These are phyloP conservation scores for Antrozous pallidus DNA, from an alignment of 2,797 vertebrate species.

Conservation along the genomic window DNA sequence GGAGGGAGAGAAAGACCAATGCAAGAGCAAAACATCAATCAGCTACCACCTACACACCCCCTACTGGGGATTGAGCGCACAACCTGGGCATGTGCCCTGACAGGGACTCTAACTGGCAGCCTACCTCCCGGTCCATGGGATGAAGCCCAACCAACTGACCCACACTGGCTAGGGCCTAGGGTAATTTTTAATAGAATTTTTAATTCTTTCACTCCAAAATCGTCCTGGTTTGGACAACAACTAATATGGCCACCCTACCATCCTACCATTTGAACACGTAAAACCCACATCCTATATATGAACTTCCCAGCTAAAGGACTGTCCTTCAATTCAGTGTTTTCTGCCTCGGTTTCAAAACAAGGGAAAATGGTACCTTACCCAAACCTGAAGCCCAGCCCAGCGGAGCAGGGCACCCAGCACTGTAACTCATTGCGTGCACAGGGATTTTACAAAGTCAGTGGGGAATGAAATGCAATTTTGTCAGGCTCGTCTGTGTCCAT, in stretches of 20 bases:
- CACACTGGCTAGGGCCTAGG: background rate
- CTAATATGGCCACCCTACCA: background rate
- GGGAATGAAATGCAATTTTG: conserved; percentile 95
- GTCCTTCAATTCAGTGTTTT: background rate
- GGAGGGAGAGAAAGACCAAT: background rate
- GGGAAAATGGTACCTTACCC: conserved; percentile 64
- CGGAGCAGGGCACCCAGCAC: conserved; percentile 70
- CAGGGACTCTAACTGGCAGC: background rate
- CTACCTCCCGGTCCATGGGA: too few relatives aligned
- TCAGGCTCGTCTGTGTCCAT: conserved; percentile 93
- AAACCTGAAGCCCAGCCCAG: conserved; percentile 74
- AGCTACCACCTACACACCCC: background rate
- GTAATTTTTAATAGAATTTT: background rate
- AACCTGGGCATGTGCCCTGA: background rate
- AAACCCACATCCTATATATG: background rate
- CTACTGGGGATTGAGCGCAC: background rate
- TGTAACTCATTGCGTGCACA: conserved; percentile 77
- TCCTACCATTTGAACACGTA: background rate
- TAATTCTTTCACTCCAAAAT: background rate
- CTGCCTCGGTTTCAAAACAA: conserved; percentile 44
- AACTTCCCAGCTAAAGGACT: background rate
- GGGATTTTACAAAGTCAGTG: conserved; percentile 87
- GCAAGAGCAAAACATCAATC: background rate
- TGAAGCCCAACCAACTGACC: background rate
- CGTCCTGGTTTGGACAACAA: background rate